Base-by-base conservation (phyloP, 2,797 vertebrate genomes). In the Spinibarbus caldwelli region DNA sequence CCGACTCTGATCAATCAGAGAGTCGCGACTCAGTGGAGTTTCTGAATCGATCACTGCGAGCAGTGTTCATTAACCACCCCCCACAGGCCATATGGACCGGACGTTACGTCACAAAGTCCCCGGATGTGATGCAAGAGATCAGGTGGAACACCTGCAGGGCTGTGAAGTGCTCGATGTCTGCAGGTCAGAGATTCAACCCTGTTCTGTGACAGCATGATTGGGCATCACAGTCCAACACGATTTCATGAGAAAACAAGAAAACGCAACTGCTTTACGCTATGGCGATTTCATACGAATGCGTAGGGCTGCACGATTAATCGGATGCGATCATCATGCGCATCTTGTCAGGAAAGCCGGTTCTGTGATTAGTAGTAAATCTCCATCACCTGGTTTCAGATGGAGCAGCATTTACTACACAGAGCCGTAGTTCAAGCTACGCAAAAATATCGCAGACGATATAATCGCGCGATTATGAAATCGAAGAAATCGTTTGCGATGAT, bases 71-170 rank as follows among this genome's bases (percentile, higher is more conserved):
- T 57, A 93, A 84, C 82, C 94, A 95, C 41, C 79, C 91, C 2
- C 85, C 91, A 4, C 94, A 95, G 23, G 85, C 92, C 0, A 90
- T 95, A n/a, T 96, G 95, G 95, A 91, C 93, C 23, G 94, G 93
- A n/a, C 88, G 83, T 31, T 96, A 93, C 86, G 86, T 94, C 68
- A 94, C 95, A 0, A 88, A 89, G 29, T 77, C 89, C 1, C 86
- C 91, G 47, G 89, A 85, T 34, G 77, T 70, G 9, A 82, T 90
- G 29, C 90, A 92, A 83, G 70, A 68, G 87, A 94, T 96, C 89
- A 95, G 94, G 92, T 92, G 73, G 83, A 93, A 95, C 72, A 54
- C 85, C 80, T 93, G 93, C 91, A 92, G 72, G 90, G 92, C 92
- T 5, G 85, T 95, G 52, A 10, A 86, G 29, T 87, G 92, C 6